These are phyloP conservation scores for Petrophora chlorosata DNA, from an alignment of 2,888 invertebrate genomes.

Conservation along the genomic window DNA sequence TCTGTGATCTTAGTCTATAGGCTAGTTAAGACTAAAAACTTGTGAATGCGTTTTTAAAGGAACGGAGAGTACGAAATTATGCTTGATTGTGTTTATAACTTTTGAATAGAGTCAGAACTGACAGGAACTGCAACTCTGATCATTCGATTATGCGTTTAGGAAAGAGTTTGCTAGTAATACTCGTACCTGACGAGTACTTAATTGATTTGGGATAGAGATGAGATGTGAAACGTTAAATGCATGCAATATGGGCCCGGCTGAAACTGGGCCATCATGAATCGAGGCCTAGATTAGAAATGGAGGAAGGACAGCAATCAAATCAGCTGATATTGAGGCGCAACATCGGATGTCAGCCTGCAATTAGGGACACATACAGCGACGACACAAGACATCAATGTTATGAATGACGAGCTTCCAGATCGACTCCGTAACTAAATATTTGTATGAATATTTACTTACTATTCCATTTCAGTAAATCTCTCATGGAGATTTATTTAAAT, in stretches of 20 bases:
- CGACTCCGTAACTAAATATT: slow-evolving; percentile 19
- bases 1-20: too few species aligned
- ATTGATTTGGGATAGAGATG: slow-evolving; percentile 3
- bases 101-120: too few species aligned
- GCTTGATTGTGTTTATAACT: too few species aligned
- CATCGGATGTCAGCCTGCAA: slow-evolving; percentile 53
- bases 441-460: slow-evolving; percentile 32
- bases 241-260: slow-evolving; percentile 22
- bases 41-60: too few species aligned
- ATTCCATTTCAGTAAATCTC: slow-evolving; percentile 32
- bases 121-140: too few species aligned
- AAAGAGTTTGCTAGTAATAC: too few species aligned
- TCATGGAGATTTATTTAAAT: slow-evolving; percentile 39
- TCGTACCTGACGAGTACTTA: not conserved
- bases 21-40: too few species aligned
- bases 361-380: slow-evolving; percentile 44
- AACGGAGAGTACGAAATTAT: too few species aligned
- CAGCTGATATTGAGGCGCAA: slow-evolving; percentile 58
- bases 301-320: slow-evolving; percentile 58
- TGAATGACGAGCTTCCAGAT: slow-evolving; percentile 5
- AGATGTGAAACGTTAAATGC: slow-evolving; percentile 11
- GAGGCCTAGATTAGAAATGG: slow-evolving; percentile 36
- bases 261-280: slow-evolving; percentile 35
- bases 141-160: too few species aligned
- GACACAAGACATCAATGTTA: slow-evolving; percentile 12